Conservation (phyloP, 2,888 invertebrate genomes). For the Rhimphoctona megacephalus region DNA sequence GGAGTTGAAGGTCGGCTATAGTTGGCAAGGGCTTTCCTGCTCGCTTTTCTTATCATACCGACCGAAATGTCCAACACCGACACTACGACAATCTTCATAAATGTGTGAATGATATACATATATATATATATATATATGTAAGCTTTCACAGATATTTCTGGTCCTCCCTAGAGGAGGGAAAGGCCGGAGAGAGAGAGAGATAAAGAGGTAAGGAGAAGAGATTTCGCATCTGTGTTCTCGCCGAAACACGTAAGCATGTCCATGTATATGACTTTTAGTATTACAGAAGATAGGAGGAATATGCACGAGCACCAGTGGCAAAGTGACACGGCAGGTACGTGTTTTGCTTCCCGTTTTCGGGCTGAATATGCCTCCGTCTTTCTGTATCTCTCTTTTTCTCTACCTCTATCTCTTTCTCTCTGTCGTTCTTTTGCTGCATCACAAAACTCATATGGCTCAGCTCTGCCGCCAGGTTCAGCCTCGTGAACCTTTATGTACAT, state of each 20-base stretch:
- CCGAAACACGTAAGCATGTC: slow-evolving; percentile 68
- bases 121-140: neutral
- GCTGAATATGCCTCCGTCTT: slow-evolving; percentile 33
- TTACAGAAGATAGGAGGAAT: slow-evolving; percentile 63
- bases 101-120: slow-evolving; percentile 34
- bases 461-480: slow-evolving; percentile 17
- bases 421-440: slow-evolving; percentile 32
- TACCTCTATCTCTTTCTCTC: neutral
- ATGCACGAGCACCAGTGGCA: slow-evolving; percentile 66
- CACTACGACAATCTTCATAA: slow-evolving; percentile 11
- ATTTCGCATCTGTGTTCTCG: slow-evolving; percentile 62
- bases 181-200: slow-evolving; percentile 29
- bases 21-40: slow-evolving; percentile 54
- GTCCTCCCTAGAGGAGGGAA: neutral
- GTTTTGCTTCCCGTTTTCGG: slow-evolving; percentile 59
- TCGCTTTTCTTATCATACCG: slow-evolving; percentile 53
- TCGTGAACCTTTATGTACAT: slow-evolving; percentile 31
- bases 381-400: neutral
- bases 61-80: slow-evolving; percentile 59
- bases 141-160: neutral
- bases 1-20: slow-evolving; percentile 22
- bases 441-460: slow-evolving; percentile 44
- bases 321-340: slow-evolving; percentile 73
- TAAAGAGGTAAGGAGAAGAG: slow-evolving; percentile 32
- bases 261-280: slow-evolving; percentile 50